These are phyloP conservation scores for Liparis tanakae DNA, from an alignment of 2,797 vertebrate species.

Conservation along the genomic window DNA sequence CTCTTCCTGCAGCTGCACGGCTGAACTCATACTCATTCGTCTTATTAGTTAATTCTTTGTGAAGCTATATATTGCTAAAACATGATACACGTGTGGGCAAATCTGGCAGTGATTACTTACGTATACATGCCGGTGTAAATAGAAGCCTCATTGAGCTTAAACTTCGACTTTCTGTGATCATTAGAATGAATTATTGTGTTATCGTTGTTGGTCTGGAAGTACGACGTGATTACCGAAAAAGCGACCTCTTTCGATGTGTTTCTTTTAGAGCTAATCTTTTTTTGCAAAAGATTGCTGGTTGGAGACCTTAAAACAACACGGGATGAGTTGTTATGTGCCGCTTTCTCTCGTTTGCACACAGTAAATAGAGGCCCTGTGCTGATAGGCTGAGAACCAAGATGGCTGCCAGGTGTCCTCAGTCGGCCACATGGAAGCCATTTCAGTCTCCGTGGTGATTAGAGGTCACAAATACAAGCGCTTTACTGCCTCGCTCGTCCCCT, in stretches of 20 bases:
- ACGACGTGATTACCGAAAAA: neutral
- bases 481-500: slow-evolving; percentile 78
- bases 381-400: slow-evolving; percentile 68
- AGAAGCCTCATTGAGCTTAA: neutral
- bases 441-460: slow-evolving; percentile 77
- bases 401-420: slow-evolving; percentile 76
- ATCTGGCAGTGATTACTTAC: neutral
- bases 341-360: slow-evolving; percentile 63
- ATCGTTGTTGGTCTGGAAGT: neutral
- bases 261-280: slow-evolving; percentile 1
- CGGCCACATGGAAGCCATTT: slow-evolving; percentile 83
- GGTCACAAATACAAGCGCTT: slow-evolving; percentile 78
- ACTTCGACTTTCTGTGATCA: neutral
- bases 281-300: slow-evolving; percentile 12
- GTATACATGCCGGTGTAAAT: neutral
- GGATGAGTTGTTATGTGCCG: slow-evolving; percentile 39
- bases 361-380: slow-evolving; percentile 59
- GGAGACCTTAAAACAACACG: slow-evolving; percentile 23
- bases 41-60: neutral
- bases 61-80: neutral
- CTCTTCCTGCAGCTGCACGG: neutral
- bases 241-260: neutral
- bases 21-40: neutral
- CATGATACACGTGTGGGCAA: neutral
- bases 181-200: neutral